A percentile compares a stretch with the other conserved stretches of the same genome.
Evolutionary conservation across 1,140 invertebrate species (phyloP).

Genomic region (Caerostris darwini): DNA sequence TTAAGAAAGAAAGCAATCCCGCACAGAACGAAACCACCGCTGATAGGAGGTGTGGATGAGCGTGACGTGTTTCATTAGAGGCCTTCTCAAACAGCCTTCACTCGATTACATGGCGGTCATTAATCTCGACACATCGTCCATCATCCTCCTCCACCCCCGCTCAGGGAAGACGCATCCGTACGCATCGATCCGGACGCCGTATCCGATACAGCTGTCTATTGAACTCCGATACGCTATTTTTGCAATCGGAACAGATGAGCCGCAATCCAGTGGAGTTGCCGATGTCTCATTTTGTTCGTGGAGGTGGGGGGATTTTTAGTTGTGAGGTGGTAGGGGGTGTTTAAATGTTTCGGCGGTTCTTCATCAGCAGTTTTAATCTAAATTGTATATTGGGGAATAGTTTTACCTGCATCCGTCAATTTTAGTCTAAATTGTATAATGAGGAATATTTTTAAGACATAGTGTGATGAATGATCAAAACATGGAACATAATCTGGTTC

Average conservation of each 20-base stretch:
- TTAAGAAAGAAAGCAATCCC: background rate
- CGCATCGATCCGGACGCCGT: background rate
- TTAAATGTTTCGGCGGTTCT: too few species aligned
- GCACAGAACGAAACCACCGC: background rate
- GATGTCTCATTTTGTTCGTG: background rate
- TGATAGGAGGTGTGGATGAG: background rate
- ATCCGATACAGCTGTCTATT: constrained; percentile 4
- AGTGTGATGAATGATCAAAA: too few species aligned
- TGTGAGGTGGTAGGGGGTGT: background rate
- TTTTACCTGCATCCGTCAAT: too few species aligned
- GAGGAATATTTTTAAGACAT: too few species aligned
- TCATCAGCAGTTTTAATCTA: too few species aligned
- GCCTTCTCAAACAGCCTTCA: too few species aligned
- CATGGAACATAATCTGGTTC: too few species aligned
- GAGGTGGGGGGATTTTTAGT: background rate
- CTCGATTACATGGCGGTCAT: constrained; percentile 4
- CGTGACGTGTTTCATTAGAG: background rate
- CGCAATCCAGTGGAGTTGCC: background rate
- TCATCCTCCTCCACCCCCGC: background rate
- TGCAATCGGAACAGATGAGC: background rate
- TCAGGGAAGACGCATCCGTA: background rate
- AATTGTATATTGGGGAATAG: too few species aligned
- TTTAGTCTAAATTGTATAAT: too few species aligned
- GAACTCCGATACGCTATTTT: background rate
- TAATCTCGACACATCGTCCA: constrained; percentile 34